Evolutionary conservation across 2,888 invertebrate genomes (phyloP).

Genomic region (Xestia ashworthii): DNA sequence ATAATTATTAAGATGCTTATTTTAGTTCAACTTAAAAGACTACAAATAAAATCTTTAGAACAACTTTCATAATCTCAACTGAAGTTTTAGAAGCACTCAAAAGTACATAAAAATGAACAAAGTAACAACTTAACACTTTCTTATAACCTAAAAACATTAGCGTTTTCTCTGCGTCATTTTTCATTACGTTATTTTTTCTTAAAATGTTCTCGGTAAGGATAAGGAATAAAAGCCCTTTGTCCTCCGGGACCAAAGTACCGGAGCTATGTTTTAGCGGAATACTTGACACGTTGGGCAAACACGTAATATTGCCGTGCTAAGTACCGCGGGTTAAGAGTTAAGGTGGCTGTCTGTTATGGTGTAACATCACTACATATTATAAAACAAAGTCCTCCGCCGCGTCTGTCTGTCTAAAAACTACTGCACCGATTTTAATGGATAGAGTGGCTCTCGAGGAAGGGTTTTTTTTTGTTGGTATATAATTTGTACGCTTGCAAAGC

Average conservation of each 20-base stretch:
- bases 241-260: not conserved
- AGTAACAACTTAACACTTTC: not conserved
- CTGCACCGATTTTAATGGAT: too few relatives aligned
- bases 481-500: too few relatives aligned
- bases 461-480: too few relatives aligned
- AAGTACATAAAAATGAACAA: not conserved
- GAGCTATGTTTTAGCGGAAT: slow-evolving; percentile 47
- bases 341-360: not conserved
- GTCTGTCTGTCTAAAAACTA: too few relatives aligned
- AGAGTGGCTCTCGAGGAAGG: too few relatives aligned
- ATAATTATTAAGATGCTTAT: too few relatives aligned
- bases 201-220: not conserved
- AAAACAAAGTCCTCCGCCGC: too few relatives aligned
- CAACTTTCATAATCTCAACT: not conserved
- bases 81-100: not conserved
- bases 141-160: not conserved
- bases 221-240: slow-evolving; percentile 35
- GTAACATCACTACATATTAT: slow-evolving; percentile 15
- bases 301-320: slow-evolving; percentile 71
- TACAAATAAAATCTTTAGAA: too few relatives aligned
- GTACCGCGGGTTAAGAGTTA: slow-evolving; percentile 64
- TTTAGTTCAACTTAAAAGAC: too few relatives aligned
- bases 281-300: slow-evolving; percentile 69
- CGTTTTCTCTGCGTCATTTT: not conserved
- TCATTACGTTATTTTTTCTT: slow-evolving; percentile 4